Conservation (phyloP, 2,888 invertebrate genomes). For the Cyclophora albipunctata region DNA sequence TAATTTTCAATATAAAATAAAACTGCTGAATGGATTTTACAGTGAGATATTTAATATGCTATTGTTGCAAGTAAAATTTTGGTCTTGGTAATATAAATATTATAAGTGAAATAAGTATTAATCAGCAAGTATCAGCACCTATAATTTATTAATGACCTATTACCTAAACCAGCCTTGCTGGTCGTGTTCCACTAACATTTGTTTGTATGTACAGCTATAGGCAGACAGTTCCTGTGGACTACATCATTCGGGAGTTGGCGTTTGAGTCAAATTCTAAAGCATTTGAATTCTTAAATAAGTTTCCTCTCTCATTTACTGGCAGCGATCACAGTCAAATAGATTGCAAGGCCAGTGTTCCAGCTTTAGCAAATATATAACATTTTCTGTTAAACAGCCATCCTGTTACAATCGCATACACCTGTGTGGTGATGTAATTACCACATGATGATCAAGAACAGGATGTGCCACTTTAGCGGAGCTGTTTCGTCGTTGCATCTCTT, state of each 20-base stretch:
- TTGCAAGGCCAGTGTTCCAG: constrained; percentile 88
- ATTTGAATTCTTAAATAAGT: constrained; percentile 89
- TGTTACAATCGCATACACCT: constrained; percentile 51
- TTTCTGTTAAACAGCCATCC: constrained; percentile 55
- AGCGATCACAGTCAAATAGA: constrained; percentile 84
- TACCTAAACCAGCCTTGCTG: constrained; percentile 43
- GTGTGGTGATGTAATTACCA: constrained; percentile 60
- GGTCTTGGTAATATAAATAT: no score
- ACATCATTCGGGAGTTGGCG: constrained; percentile 90
- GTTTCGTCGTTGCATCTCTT: constrained; percentile 35
- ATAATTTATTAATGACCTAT: background rate
- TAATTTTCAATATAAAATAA: background rate
- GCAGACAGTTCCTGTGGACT: constrained; percentile 90
- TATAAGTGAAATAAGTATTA: no score
- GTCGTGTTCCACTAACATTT: constrained; percentile 53
- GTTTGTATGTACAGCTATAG: constrained; percentile 90
- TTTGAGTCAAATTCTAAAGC: constrained; percentile 89
- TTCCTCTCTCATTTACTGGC: constrained; percentile 84
- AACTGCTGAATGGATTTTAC: background rate
- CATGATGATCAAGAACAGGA: constrained; percentile 28
- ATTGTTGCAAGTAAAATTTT: no score
- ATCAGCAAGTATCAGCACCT: background rate
- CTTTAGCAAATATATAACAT: constrained; percentile 74
- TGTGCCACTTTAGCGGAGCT: constrained; percentile 33
- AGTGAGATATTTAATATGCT: no score